phyloP scores from a whole-genome alignment of 2,888 invertebrate species.

The Mesochorus sp. region DNA sequence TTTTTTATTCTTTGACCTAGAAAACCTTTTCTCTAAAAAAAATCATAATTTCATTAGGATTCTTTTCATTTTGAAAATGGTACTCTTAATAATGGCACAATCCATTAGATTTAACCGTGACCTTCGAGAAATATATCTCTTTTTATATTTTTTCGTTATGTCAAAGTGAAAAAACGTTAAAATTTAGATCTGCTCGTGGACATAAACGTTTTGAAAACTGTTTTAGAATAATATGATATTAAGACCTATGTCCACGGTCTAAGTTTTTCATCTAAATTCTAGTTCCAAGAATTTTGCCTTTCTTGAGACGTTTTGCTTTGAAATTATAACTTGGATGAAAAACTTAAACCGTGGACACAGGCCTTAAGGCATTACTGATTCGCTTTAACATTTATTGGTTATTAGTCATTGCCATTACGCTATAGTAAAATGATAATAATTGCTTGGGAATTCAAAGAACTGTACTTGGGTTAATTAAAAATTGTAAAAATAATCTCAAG shows the following conservation, averaged over 20 bases:
- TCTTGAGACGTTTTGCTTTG: too few species aligned
- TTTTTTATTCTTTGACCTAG: constrained; percentile 48
- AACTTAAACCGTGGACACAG: too few species aligned
- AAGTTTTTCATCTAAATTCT: too few species aligned
- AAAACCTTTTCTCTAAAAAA: constrained; percentile 45
- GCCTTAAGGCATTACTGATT: not conserved
- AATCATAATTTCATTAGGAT: constrained; percentile 3
- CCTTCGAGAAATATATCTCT: constrained; percentile 20
- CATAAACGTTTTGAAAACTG: constrained; percentile 17
- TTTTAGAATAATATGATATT: too few species aligned
- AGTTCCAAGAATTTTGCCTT: too few species aligned
- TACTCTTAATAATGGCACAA: constrained; percentile 42
- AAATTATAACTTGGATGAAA: too few species aligned
- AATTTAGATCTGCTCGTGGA: not conserved
- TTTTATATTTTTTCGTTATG: constrained; percentile 36
- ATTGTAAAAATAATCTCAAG: too few species aligned
- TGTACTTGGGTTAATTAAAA: too few species aligned
- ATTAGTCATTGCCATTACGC: not conserved
- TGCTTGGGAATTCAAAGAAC: too few species aligned
- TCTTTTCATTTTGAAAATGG: constrained; percentile 24
- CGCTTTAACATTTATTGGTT: not conserved
- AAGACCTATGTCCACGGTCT: too few species aligned
- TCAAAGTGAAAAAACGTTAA: constrained; percentile 37
- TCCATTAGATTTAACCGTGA: constrained; percentile 30
- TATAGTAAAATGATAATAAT: not conserved